Conservation (phyloP, 2,888 invertebrate genomes). For the Steinernema scapterisci region DNA sequence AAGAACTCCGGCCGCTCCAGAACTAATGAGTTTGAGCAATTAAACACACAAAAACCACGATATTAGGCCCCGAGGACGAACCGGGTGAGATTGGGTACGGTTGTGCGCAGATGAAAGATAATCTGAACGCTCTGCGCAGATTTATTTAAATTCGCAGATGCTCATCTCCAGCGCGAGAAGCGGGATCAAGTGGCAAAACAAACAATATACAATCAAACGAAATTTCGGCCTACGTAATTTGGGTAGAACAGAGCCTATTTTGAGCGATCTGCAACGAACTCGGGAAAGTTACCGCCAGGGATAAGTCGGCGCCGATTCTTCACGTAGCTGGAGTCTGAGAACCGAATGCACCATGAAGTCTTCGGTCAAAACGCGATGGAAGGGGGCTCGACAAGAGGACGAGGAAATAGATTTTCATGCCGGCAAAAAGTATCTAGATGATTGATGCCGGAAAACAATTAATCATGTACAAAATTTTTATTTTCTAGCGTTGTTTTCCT, state of each 20-base stretch:
- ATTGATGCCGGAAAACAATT: conserved; percentile 19
- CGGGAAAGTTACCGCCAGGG: no score
- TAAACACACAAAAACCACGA: not conserved
- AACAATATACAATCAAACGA: not conserved
- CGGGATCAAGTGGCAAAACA: conserved; percentile 27
- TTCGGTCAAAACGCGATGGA: no score
- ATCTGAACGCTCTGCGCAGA: not conserved
- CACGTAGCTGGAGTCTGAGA: no score
- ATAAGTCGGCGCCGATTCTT: no score
- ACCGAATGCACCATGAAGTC: no score
- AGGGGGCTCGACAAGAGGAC: no score
- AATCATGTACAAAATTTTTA: not conserved
- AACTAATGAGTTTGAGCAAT: not conserved
- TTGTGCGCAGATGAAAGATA: not conserved
- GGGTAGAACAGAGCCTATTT: not conserved
- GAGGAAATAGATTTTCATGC: no score
- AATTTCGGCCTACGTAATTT: no score
- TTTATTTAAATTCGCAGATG: conserved; percentile 26
- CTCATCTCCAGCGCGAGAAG: not conserved
- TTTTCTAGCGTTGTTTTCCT: not conserved
- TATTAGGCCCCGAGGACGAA: conserved; percentile 24
- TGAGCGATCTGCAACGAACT: not conserved
- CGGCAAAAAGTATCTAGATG: not conserved
- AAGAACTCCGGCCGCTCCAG: not conserved
- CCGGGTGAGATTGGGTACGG: not conserved